phyloP scores from a whole-genome alignment of 2,797 vertebrate species.

The Eulemur coronatus region DNA sequence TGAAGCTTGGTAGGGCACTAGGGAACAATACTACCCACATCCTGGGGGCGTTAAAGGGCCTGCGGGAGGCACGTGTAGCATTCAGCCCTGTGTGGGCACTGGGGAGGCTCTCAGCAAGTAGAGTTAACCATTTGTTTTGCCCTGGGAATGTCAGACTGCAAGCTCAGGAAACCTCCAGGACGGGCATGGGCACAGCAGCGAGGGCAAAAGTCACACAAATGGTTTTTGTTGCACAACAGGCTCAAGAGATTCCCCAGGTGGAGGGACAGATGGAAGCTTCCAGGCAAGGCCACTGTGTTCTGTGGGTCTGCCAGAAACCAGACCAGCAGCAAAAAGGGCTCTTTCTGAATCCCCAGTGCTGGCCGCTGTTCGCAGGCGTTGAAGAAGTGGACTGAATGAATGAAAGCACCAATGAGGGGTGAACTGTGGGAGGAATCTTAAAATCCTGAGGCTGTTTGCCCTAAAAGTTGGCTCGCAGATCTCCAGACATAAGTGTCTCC shows the following conservation, averaged over 20 bases:
- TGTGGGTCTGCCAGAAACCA: not conserved
- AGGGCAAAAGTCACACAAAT: no score
- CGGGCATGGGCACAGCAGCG: no score
- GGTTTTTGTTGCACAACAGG: not conserved
- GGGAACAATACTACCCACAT: fast-evolving
- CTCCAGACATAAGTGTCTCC: not conserved
- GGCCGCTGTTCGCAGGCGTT: not conserved
- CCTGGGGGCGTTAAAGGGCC: not conserved
- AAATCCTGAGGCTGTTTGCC: not conserved
- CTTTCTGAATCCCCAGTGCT: not conserved
- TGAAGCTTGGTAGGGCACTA: not conserved
- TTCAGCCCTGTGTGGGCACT: not conserved
- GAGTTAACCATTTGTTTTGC: not conserved
- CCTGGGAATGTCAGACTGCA: not conserved
- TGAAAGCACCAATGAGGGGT: not conserved
- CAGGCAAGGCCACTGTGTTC: not conserved
- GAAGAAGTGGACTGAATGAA: not conserved
- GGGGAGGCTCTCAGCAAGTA: not conserved
- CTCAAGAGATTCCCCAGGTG: not conserved
- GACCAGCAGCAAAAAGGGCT: not conserved
- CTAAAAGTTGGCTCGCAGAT: not conserved
- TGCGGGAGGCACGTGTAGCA: fast-evolving
- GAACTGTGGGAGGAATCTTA: not conserved
- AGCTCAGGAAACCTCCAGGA: not conserved
- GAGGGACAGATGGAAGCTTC: not conserved